phyloP scores from a whole-genome alignment of 2,113 vertebrate genomes.

The Riparia riparia region DNA sequence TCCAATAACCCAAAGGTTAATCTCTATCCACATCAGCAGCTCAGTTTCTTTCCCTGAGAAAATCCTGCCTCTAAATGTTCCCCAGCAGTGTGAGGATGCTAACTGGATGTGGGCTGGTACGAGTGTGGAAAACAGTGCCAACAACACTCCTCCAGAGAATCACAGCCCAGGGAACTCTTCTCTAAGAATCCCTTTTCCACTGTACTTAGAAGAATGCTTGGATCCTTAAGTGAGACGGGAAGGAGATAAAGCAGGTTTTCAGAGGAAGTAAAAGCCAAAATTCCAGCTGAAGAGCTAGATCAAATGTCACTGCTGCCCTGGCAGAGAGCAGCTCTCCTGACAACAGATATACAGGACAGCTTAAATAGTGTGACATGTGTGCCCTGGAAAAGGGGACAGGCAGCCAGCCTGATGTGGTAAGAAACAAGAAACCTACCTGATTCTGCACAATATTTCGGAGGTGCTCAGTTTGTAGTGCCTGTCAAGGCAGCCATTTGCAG shows the following conservation, averaged over 20 bases:
- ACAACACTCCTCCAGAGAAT: neutral
- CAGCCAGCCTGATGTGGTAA: rapidly evolving
- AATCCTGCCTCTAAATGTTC: rapidly evolving
- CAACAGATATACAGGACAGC: rapidly evolving
- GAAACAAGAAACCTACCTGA: neutral
- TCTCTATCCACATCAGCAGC: neutral
- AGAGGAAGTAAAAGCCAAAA: neutral
- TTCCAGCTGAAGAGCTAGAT: neutral
- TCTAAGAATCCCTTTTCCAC: neutral
- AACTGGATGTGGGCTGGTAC: neutral
- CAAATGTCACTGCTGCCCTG: neutral
- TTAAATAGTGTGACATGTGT: rapidly evolving
- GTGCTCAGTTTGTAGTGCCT: neutral
- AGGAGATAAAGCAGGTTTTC: rapidly evolving
- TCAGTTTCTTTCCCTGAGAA: neutral
- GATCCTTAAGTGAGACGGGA: neutral
- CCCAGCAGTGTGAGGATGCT: rapidly evolving
- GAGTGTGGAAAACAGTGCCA: neutral
- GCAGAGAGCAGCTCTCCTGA: neutral
- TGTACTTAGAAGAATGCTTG: neutral
- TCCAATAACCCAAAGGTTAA: neutral
- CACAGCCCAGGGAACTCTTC: neutral
- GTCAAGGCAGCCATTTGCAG: neutral
- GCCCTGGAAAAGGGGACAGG: neutral
- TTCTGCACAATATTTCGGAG: neutral